phyloP scores from a whole-genome alignment of 2,113 vertebrate genomes.

The Notechis scutatus region DNA sequence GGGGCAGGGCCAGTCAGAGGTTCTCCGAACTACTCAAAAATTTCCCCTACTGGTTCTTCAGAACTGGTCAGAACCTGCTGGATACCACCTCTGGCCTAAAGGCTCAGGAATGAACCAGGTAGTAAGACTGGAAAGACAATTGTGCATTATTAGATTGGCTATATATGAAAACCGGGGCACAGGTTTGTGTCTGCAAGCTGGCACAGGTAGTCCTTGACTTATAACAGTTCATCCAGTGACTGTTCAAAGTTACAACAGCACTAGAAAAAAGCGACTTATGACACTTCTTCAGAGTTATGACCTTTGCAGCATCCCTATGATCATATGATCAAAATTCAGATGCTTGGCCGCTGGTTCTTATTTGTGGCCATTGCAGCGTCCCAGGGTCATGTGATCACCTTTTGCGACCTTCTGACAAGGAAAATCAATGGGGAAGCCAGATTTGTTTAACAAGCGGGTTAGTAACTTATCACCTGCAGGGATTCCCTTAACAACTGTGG shows the following conservation, averaged over 20 bases:
- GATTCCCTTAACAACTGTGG: not conserved
- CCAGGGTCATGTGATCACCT: not conserved
- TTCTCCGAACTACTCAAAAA: too few relatives aligned
- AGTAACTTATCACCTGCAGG: not conserved
- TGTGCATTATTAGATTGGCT: not conserved
- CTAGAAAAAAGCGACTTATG: not conserved
- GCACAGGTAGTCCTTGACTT: not conserved
- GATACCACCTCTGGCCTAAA: not conserved
- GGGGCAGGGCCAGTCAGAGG: too few relatives aligned
- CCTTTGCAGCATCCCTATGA: not conserved
- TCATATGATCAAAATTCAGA: not conserved
- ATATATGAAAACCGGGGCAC: not conserved
- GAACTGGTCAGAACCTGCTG: too few relatives aligned
- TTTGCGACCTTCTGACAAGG: not conserved
- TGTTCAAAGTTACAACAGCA: not conserved
- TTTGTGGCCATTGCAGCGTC: not conserved
- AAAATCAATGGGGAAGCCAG: not conserved
- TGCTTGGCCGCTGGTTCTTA: not conserved
- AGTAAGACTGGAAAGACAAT: not conserved
- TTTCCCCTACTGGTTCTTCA: too few relatives aligned
- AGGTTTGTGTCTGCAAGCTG: not conserved
- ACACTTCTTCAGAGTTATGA: not conserved
- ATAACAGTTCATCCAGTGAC: not conserved
- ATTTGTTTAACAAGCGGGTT: not conserved
- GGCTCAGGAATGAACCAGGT: not conserved